A percentile compares a stretch with the other conserved stretches of the same genome.
Evolutionary conservation across 1,140 invertebrate genomes (phyloP).

Genomic region (Dendroctonus valens): DNA sequence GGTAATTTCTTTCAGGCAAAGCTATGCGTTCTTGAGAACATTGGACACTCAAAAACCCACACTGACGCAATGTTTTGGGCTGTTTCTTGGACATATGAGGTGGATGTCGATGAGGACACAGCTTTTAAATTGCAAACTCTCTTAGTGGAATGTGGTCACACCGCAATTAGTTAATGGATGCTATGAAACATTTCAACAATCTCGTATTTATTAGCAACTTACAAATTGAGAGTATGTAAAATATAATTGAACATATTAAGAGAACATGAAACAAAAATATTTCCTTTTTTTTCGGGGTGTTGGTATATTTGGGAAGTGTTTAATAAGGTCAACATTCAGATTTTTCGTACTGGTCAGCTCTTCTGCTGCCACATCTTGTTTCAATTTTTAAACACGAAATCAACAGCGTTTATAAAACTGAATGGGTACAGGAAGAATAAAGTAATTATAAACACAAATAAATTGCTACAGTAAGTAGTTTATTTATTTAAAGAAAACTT

Average conservation of each 20-base stretch:
- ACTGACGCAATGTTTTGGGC: constrained; percentile 46
- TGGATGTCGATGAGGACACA: constrained; percentile 36
- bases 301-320: too few species aligned
- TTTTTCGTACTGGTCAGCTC: too few species aligned
- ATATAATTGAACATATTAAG: background rate
- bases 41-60: constrained; percentile 43
- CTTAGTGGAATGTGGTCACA: constrained; percentile 46
- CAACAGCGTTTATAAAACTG: too few species aligned
- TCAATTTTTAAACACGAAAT: too few species aligned
- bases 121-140: constrained; percentile 44
- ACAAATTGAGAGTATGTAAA: background rate
- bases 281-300: too few species aligned
- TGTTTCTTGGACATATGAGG: constrained; percentile 44
- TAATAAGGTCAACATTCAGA: too few species aligned
- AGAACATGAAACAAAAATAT: background rate
- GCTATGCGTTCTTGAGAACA: constrained; percentile 46
- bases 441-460: too few species aligned
- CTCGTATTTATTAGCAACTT: constrained; percentile 1
- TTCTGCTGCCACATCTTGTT: too few species aligned
- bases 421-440: too few species aligned
- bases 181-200: constrained; percentile 5
- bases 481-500: too few species aligned
- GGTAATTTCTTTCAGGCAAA: constrained; percentile 41
- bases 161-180: constrained; percentile 34
- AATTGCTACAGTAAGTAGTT: too few species aligned